Conservation (phyloP, 2,888 invertebrate genomes). For the Sericinus montela region DNA sequence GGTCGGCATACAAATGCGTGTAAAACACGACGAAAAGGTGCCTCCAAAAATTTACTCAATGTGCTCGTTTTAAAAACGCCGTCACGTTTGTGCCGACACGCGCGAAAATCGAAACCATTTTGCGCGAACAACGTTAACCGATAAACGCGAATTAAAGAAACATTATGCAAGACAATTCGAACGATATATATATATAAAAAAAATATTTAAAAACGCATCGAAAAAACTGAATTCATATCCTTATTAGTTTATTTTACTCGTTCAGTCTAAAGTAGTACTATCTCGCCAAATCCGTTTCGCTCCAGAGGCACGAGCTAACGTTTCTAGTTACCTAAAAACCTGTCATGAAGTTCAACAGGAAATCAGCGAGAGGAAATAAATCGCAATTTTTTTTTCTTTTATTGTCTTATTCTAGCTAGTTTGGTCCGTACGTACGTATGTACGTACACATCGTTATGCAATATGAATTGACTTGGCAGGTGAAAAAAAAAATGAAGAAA, state of each 20-base stretch:
- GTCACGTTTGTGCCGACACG: constrained; percentile 28
- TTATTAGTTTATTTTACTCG: too few species aligned
- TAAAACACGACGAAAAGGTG: constrained; percentile 35
- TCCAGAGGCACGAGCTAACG: not conserved
- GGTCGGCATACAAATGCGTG: constrained; percentile 56
- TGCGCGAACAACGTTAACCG: too few species aligned
- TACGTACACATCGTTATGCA: too few species aligned
- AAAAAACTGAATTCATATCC: too few species aligned
- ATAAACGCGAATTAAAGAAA: too few species aligned
- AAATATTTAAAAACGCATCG: too few species aligned
- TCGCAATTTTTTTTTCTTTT: not conserved
- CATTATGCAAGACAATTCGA: too few species aligned
- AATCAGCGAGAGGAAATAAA: constrained; percentile 1
- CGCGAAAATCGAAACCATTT: constrained; percentile 10
- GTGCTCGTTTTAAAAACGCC: constrained; percentile 33
- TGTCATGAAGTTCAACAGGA: not conserved
- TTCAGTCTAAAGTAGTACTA: too few species aligned
- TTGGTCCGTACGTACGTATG: not conserved
- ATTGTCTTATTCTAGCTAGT: not conserved
- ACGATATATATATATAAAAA: too few species aligned
- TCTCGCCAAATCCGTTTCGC: not conserved
- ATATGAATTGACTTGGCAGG: not conserved
- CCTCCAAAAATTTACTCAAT: constrained; percentile 40
- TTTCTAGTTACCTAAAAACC: not conserved
- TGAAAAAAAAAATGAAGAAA: not conserved